Evolutionary conservation across 2,797 vertebrate genomes (phyloP).

Genomic region (Orestias chungarensis): DNA sequence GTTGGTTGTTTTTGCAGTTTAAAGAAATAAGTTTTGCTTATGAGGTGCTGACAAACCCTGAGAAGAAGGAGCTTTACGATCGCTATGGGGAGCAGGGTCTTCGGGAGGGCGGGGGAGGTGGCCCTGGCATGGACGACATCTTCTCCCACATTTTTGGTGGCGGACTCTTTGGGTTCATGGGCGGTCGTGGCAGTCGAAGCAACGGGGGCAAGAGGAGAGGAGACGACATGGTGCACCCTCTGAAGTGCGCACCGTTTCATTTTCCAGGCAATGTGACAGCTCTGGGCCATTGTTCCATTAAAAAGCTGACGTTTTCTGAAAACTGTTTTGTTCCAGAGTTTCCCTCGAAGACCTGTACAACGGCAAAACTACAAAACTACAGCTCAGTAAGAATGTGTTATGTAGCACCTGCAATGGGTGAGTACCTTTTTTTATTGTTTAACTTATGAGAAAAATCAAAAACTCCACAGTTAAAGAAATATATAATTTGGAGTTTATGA

Average conservation of each 20-base stretch:
- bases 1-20: slow-evolving; percentile 79
- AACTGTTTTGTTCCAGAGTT: slow-evolving; percentile 81
- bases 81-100: slow-evolving; percentile 97
- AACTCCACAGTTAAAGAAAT: not conserved
- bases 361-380: slow-evolving; percentile 98
- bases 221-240: slow-evolving; percentile 98
- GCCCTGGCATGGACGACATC: slow-evolving; percentile 97
- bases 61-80: slow-evolving; percentile 97
- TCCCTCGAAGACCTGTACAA: slow-evolving; percentile 99
- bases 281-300: not conserved
- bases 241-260: slow-evolving; percentile 86
- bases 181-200: slow-evolving; percentile 86
- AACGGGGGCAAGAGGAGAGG: slow-evolving; percentile 95
- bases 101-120: slow-evolving; percentile 93
- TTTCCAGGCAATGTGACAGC: not conserved
- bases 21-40: slow-evolving; percentile 99
- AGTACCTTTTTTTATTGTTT: slow-evolving; percentile 66
- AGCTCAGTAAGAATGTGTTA: slow-evolving; percentile 99
- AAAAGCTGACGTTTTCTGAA: not conserved
- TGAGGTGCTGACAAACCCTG: slow-evolving; percentile 95
- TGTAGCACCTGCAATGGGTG: slow-evolving; percentile 96
- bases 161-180: slow-evolving; percentile 98
- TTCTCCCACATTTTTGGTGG: slow-evolving; percentile 99
- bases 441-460: not conserved
- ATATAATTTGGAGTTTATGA: not conserved